These are phyloP conservation scores for Mesorhabditis sp. DNA, from an alignment of 2,888 invertebrate genomes.

Conservation along the genomic window DNA sequence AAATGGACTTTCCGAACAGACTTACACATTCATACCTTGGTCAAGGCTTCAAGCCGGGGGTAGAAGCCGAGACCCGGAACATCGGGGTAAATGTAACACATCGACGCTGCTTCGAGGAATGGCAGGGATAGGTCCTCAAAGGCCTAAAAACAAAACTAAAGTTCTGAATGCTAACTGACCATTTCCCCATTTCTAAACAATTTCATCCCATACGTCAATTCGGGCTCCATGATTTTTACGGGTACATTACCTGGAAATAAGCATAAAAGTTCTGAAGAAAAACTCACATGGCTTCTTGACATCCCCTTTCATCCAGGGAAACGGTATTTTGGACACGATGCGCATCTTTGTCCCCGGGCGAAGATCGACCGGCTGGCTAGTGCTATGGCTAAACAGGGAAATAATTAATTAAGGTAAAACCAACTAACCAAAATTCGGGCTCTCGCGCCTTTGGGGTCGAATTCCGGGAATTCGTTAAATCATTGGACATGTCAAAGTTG, in stretches of 20 bases:
- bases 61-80: neutral
- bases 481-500: too few relatives aligned
- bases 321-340: neutral
- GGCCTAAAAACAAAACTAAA: neutral
- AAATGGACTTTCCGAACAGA: neutral
- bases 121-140: neutral
- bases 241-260: neutral
- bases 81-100: neutral
- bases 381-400: neutral
- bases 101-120: neutral
- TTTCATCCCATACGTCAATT: neutral
- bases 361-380: neutral
- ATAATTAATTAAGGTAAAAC: neutral
- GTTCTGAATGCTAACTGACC: neutral
- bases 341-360: neutral
- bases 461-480: too few relatives aligned
- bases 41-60: neutral
- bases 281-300: neutral
- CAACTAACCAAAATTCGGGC: too few relatives aligned
- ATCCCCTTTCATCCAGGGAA: conserved; percentile 5
- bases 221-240: conserved; percentile 1
- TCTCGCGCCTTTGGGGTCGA: too few relatives aligned
- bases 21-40: neutral
- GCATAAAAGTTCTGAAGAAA: neutral
- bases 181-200: neutral